Base-by-base conservation (phyloP, 1,140 invertebrate species). In the Drosophila biarmipes region DNA sequence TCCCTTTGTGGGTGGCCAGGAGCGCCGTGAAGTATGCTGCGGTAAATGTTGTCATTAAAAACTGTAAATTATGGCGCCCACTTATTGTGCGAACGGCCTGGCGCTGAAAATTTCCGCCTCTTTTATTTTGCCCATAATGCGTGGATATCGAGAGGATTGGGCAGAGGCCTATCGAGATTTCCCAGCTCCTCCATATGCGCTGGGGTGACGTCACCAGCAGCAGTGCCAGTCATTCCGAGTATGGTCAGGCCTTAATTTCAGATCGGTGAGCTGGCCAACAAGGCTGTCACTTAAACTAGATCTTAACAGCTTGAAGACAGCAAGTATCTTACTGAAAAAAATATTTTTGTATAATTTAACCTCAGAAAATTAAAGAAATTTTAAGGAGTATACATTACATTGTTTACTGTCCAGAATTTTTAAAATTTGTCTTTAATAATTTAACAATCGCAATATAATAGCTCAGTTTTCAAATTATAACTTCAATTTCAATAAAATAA, bases 21-120 rank as follows among this genome's bases (percentile, higher is more conserved):
- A 43, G 35, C 24, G 46, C 62, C 59, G 24, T 56, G 64, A 80
- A 76, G 56, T 81, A 81, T 80, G 66, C 78, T 80, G 64, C 48
- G 71, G 77, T 75, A 75, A 80, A 80, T 80, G 78, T 71, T 80
- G 78, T 80, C 78, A 76, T 80, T 76, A 76, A 80, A 80, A 76
- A 59, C 54, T 75, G 54, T 76, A 74, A 80, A 80, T 80, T 80
- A 80, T 75, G 72, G 56, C 38, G 35, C 37, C 43, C 66, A 80
- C 57, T 38, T 71, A 63, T 56, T 57, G 53, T 54, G 43, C 48
- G 38, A 53, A 29, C 46, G 27, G 27, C 24, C 12, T 31, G 52
- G 29, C 46, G 63, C 38, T 49, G 49, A 37, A 68, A 67, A 54
- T 69, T 31, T 38, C 40, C 31, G 46, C 35, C 38, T 37, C 37